Conservation (phyloP, 2,888 invertebrate species). For the Synanthedon formicaeformis region DNA sequence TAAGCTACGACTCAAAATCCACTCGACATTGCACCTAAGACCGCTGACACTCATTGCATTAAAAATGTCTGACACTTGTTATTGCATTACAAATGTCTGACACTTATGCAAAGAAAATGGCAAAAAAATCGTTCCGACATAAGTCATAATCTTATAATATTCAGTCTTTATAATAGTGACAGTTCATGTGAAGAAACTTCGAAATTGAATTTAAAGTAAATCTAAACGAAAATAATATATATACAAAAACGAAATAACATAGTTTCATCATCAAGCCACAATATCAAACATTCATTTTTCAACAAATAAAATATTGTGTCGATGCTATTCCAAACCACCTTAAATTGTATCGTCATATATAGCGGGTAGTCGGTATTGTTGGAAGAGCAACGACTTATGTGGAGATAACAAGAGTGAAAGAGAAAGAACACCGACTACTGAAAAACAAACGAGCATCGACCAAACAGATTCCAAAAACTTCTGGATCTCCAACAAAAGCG, state of each 20-base stretch:
- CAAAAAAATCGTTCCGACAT: too few relatives aligned
- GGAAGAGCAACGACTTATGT: conserved; percentile 31
- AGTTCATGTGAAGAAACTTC: too few relatives aligned
- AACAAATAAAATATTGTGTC: conserved; percentile 9
- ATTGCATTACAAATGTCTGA: too few relatives aligned
- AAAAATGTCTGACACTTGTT: too few relatives aligned
- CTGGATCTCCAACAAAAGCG: conserved; percentile 36
- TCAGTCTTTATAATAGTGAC: too few relatives aligned
- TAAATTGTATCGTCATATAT: background rate
- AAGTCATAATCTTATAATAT: too few relatives aligned
- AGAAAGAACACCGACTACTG: conserved; percentile 67
- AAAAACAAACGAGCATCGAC: conserved; percentile 33
- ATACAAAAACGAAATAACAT: conserved; percentile 6
- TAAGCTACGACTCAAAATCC: too few relatives aligned
- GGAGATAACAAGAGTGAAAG: conserved; percentile 50
- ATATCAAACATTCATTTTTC: conserved; percentile 6
- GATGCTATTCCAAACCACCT: conserved; percentile 16
- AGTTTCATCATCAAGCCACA: conserved; percentile 11
- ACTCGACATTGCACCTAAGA: too few relatives aligned
- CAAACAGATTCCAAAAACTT: conserved; percentile 23
- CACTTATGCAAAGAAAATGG: too few relatives aligned
- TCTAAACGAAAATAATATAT: background rate
- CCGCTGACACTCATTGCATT: too few relatives aligned
- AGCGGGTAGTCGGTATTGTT: conserved; percentile 10
- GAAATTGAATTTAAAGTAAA: too few relatives aligned